A percentile compares a stretch with the other conserved stretches of the same genome.
These are phyloP conservation scores for Apis dorsata DNA, from an alignment of 1,140 invertebrate species.

Conservation along the genomic window DNA sequence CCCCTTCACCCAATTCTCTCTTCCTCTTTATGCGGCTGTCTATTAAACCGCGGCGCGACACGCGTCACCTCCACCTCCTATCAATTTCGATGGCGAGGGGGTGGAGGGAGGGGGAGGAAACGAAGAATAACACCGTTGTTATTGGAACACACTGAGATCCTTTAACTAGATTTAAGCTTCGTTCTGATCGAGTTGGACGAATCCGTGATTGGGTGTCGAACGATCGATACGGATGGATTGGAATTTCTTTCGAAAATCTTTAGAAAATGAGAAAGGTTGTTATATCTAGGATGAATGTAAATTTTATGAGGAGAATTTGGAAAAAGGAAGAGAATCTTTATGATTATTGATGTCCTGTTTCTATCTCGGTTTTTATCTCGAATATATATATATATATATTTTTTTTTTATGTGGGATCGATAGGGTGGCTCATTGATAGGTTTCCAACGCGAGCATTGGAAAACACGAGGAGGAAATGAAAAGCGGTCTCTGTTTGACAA, in stretches of 20 bases:
- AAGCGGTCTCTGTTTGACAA: conserved; percentile 28
- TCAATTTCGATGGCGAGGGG: background rate
- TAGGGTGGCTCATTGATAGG: conserved; percentile 1
- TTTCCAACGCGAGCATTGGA: background rate
- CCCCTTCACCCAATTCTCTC: too few relatives aligned
- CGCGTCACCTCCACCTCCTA: background rate
- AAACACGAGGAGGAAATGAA: conserved; percentile 30
- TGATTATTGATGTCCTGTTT: background rate
- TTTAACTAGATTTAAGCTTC: too few relatives aligned
- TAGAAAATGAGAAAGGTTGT: too few relatives aligned
- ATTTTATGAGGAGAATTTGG: too few relatives aligned
- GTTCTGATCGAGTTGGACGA: too few relatives aligned
- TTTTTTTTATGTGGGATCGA: background rate
- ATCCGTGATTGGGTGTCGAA: too few relatives aligned
- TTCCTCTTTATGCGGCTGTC: conserved; percentile 13
- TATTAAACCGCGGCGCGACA: conserved; percentile 25
- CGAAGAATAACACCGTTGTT: background rate
- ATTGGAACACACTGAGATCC: too few relatives aligned
- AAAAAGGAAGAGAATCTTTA: background rate
- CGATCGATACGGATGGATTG: too few relatives aligned
- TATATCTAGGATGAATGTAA: too few relatives aligned
- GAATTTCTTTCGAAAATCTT: too few relatives aligned
- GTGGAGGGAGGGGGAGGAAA: too few relatives aligned
- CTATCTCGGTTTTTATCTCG: background rate
- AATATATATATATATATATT: too few relatives aligned